Conservation (phyloP, 1,140 invertebrate species). For the Neodiprion fabricii region DNA sequence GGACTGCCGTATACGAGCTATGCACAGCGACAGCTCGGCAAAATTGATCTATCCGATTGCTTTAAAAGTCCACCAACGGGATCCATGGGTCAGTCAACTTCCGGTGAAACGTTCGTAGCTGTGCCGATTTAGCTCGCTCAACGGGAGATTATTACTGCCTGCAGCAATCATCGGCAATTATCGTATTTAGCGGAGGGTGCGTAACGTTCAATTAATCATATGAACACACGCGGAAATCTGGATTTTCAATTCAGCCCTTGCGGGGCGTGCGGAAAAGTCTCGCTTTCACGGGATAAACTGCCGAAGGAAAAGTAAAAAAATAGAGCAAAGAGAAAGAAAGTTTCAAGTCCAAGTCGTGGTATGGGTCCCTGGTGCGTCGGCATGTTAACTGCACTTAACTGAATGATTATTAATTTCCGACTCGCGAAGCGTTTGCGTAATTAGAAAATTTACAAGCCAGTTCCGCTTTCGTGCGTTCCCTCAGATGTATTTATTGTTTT, state of each 20-base stretch:
- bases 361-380: too few species aligned
- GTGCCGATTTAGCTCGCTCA: too few species aligned
- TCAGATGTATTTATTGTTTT: background rate
- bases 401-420: background rate
- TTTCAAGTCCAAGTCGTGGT: background rate
- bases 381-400: background rate
- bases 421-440: background rate
- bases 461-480: background rate
- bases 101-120: background rate
- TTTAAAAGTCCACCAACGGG: background rate
- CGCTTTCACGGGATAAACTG: too few species aligned
- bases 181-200: background rate
- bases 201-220: too few species aligned
- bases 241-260: too few species aligned
- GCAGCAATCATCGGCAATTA: background rate
- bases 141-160: background rate
- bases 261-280: too few species aligned
- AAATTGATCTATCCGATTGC: background rate
- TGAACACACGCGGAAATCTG: too few species aligned
- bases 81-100: slow-evolving; percentile 7
- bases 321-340: background rate
- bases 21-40: background rate
- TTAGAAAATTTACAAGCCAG: background rate
- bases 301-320: too few species aligned
- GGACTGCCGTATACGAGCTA: background rate